phyloP scores from a whole-genome alignment of 2,797 vertebrate genomes.

The Eidolon dupreanum region DNA sequence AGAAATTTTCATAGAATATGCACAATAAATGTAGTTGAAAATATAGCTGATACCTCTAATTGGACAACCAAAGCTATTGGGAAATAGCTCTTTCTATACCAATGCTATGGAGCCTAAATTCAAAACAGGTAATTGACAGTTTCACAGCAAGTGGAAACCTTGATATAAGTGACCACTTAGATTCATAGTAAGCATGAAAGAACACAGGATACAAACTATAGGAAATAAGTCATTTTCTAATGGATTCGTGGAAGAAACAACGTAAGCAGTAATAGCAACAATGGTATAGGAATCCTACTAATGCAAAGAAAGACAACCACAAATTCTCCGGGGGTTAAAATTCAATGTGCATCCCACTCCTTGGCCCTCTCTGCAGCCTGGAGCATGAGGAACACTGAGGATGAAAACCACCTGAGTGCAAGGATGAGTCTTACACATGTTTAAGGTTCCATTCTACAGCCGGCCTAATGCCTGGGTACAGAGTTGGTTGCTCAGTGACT shows the following conservation, averaged over 20 bases:
- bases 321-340: neutral
- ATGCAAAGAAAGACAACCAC: slow-evolving; percentile 2
- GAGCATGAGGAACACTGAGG: neutral
- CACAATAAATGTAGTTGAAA: slow-evolving; percentile 27
- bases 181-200: neutral
- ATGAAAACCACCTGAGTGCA: neutral
- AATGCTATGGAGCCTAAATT: neutral
- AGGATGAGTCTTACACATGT: neutral
- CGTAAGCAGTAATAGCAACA: neutral
- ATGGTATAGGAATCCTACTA: neutral
- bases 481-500: neutral
- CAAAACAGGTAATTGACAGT: neutral
- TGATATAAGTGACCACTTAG: neutral
- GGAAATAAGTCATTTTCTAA: neutral
- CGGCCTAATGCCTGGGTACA: neutral
- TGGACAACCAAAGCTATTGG: neutral
- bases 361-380: neutral
- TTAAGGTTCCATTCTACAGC: neutral
- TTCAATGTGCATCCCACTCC: neutral
- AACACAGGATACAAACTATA: neutral
- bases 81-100: neutral
- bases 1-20: neutral
- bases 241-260: slow-evolving; percentile 6
- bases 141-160: slow-evolving; percentile 23
- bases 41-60: neutral